Evolutionary conservation across 2,797 vertebrate genomes (phyloP), one percentile per base, ranked within the genome.

Genomic region (Chloroceryle amazona): DNA sequence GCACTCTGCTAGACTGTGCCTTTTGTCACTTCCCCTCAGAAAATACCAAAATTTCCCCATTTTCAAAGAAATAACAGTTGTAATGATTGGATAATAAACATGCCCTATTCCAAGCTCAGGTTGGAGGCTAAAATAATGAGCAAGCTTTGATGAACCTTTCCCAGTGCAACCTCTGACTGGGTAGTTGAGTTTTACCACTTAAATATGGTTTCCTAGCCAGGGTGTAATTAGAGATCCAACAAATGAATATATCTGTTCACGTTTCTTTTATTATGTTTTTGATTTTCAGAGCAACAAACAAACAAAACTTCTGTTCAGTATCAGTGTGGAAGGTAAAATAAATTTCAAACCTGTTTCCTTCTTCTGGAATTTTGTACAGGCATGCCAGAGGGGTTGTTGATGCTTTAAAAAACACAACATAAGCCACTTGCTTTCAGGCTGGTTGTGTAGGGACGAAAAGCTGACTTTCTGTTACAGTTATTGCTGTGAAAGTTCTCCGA

Each of bases 251-350:
- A 33, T 81, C 63, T 37, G 51, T 39, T 42, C n/a, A 87, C 91
- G 22, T 33, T 33, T 80, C 37, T 93, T 92, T 81, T 35, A 46
- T 86, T 8, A 61, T 75, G 72, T 89, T n/a, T 79, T 51, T 63
- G 63, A 86, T 94, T 96, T 81, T 81, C 86, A 94, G 73, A 94
- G 92, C 82, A 92, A 83, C 71, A 61, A 46, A 13, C 42, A 54
- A 81, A 81, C 35, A 58, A 51, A 35, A 29, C 44, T 65, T 76
- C 44, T 47, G 52, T 72, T 60, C 67, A 44, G 25, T 90, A 93
- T 68, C 81, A 57, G 39, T 90, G 86, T 90, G 94, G 79, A 55
- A 89, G 93, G 95, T 81, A 79, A 97, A 57, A 57, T 57, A 57
- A 57, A 22, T 57, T 57, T 57, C 54, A 57, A 33, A 57, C 19